A percentile compares a stretch with the other conserved stretches of the same genome.
These are phyloP conservation scores for Eupeodes latifasciatus DNA, from an alignment of 2,888 invertebrate genomes.

Conservation along the genomic window DNA sequence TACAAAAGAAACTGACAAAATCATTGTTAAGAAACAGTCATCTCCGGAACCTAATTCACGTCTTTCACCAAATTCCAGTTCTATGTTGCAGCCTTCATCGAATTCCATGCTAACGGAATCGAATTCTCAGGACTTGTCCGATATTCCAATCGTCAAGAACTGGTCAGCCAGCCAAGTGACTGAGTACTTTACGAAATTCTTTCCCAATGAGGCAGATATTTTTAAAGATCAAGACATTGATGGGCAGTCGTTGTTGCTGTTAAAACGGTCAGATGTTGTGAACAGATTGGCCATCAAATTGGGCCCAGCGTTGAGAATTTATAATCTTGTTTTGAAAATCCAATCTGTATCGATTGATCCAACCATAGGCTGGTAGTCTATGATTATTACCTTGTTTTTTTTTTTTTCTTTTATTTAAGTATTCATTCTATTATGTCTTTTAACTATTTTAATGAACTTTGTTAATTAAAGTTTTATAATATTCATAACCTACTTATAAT, in stretches of 20 bases:
- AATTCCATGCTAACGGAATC: slow-evolving; percentile 4
- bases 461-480: slow-evolving; percentile 7
- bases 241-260: slow-evolving; percentile 92
- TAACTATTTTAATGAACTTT: slow-evolving; percentile 3
- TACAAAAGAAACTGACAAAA: slow-evolving; percentile 20
- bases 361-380: slow-evolving; percentile 79
- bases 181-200: slow-evolving; percentile 90
- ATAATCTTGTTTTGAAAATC: slow-evolving; percentile 91
- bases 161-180: slow-evolving; percentile 94
- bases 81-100: slow-evolving; percentile 1
- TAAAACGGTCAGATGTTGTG: slow-evolving; percentile 93
- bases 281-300: slow-evolving; percentile 92
- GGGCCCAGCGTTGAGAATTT: slow-evolving; percentile 94
- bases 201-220: slow-evolving; percentile 91
- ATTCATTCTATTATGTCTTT: not conserved
- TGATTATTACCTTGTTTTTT: too few species aligned
- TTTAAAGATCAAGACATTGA: slow-evolving; percentile 96
- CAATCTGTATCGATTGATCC: slow-evolving; percentile 90
- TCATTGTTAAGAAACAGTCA: slow-evolving; percentile 19
- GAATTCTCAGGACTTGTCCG: slow-evolving; percentile 73
- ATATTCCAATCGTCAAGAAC: slow-evolving; percentile 78
- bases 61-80: not conserved
- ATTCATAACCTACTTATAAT: not conserved
- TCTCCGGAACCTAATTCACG: slow-evolving; percentile 7
- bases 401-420: not conserved